phyloP scores from a whole-genome alignment of 2,113 vertebrate genomes.

The Oncorhynchus masou region DNA sequence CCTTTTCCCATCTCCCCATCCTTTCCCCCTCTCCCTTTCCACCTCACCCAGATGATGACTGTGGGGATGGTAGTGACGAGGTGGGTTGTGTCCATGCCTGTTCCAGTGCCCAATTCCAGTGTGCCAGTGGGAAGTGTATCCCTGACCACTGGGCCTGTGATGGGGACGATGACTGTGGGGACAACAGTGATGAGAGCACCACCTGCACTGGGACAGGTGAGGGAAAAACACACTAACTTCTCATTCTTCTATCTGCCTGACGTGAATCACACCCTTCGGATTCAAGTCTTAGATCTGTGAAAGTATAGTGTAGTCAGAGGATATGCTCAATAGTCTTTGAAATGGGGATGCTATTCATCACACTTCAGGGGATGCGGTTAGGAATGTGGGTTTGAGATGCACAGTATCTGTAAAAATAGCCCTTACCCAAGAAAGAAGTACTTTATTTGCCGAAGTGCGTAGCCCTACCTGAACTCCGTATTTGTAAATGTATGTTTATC shows the following conservation, averaged over 20 bases:
- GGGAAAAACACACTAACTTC: conserved; percentile 30
- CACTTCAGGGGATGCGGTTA: no score
- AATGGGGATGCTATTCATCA: no score
- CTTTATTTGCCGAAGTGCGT: no score
- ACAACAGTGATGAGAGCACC: conserved; percentile 80
- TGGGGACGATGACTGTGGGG: conserved; percentile 86
- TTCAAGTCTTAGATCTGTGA: no score
- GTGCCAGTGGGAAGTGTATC: conserved; percentile 80
- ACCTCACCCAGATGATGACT: conserved; percentile 78
- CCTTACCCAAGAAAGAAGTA: no score
- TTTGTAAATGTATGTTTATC: neutral
- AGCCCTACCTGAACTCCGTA: no score
- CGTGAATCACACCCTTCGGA: no score
- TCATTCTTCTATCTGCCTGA: no score
- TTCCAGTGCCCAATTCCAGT: conserved; percentile 77
- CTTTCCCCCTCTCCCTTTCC: neutral
- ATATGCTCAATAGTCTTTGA: no score
- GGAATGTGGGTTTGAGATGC: no score
- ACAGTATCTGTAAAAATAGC: neutral
- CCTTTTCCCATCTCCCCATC: neutral
- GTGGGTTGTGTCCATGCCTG: conserved; percentile 78
- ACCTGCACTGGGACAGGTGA: conserved; percentile 80
- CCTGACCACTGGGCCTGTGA: conserved; percentile 84
- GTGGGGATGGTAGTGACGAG: conserved; percentile 84
- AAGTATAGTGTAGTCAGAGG: no score